Evolutionary conservation across 1,140 invertebrate genomes (phyloP).

Genomic region (Diabrotica undecimpunctata): DNA sequence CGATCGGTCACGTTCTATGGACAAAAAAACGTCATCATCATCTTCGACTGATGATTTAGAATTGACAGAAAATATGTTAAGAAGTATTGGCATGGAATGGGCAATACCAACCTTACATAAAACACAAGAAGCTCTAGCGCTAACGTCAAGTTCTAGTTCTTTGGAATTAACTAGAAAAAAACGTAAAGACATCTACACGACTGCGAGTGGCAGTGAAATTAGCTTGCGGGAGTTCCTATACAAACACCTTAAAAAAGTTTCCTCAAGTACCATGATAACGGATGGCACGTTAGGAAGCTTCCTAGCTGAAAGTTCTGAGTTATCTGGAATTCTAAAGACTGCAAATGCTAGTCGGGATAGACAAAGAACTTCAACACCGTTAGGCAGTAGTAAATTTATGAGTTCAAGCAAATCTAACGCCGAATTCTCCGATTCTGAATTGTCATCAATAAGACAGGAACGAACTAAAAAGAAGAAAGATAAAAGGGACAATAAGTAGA

Average conservation of each 20-base stretch:
- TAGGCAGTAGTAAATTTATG: conserved; percentile 47
- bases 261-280: conserved; percentile 35
- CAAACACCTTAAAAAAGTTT: conserved; percentile 33
- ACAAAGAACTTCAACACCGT: conserved; percentile 53
- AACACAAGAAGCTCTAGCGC: conserved; percentile 59
- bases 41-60: conserved; percentile 51
- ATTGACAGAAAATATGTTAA: conserved; percentile 53
- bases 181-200: conserved; percentile 6
- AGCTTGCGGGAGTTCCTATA: conserved; percentile 37
- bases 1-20: neutral
- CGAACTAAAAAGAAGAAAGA: neutral
- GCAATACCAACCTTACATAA: conserved; percentile 63
- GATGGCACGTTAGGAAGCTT: conserved; percentile 29
- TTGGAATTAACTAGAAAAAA: conserved; percentile 46
- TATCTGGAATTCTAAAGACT: conserved; percentile 30
- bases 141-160: conserved; percentile 59
- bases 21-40: conserved; percentile 16
- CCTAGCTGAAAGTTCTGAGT: conserved; percentile 31
- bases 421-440: conserved; percentile 11
- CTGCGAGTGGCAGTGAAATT: conserved; percentile 32
- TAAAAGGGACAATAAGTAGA: neutral
- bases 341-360: conserved; percentile 34
- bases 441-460: conserved; percentile 11
- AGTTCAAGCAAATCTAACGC: conserved; percentile 10
- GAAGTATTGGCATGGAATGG: conserved; percentile 61